These are phyloP conservation scores for Heliconius sara DNA, from an alignment of 2,888 invertebrate genomes.

Conservation along the genomic window DNA sequence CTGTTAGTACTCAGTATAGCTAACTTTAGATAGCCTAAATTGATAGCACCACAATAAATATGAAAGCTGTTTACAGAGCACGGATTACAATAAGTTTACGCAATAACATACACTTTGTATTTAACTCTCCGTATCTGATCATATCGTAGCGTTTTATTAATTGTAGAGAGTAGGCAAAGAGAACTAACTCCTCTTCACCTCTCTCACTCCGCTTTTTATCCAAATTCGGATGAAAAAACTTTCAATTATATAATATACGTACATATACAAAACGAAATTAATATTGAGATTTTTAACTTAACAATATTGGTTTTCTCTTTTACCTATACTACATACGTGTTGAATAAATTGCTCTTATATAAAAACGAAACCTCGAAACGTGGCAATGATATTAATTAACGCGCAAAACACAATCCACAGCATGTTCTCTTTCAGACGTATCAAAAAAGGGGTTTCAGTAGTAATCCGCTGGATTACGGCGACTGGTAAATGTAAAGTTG, in stretches of 20 bases:
- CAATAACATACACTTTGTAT: slow-evolving; percentile 2
- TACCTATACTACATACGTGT: neutral
- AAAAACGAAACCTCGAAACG: neutral
- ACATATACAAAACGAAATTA: neutral
- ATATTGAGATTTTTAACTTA: neutral
- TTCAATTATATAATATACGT: neutral
- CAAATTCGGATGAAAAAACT: neutral
- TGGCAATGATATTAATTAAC: slow-evolving; percentile 15
- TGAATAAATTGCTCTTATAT: neutral
- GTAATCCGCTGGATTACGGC: slow-evolving; percentile 32
- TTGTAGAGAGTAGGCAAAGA: neutral
- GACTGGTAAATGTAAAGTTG: slow-evolving; percentile 30
- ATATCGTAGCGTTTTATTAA: neutral
- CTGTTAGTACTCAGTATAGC: slow-evolving; percentile 15
- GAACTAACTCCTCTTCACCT: neutral
- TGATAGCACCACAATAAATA: slow-evolving; percentile 19
- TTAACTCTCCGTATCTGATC: neutral
- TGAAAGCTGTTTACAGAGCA: neutral
- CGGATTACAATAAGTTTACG: slow-evolving; percentile 1
- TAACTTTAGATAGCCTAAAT: slow-evolving; percentile 33
- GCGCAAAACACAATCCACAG: neutral
- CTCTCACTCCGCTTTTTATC: neutral
- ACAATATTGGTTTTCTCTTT: neutral
- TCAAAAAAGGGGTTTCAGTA: slow-evolving; percentile 20
- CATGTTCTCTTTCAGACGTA: slow-evolving; percentile 15